Base-by-base conservation (phyloP, 2,888 invertebrate species). In the Spicauda simplicius region DNA sequence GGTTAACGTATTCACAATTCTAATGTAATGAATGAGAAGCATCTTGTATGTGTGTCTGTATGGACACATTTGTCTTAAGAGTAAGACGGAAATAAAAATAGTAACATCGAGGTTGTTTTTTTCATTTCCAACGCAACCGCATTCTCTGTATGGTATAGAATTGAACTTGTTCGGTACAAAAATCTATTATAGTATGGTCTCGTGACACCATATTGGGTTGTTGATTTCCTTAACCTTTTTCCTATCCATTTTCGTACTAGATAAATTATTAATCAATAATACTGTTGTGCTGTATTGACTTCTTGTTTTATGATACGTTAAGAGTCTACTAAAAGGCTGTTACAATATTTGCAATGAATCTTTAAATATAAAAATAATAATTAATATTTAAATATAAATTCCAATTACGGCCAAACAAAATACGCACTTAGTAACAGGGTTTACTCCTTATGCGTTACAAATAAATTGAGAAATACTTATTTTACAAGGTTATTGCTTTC, bases 1-100 rank as follows among this genome's bases (percentile, higher is more conserved):
- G 86, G 81, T 82, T 85, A 83, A 85, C 76, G 79, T 86, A 83
- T 81, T 83, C 80, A 81, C 80, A 78, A 79, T 83, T 82, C 80
- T 80, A 81, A 82, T 86, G 84, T 87, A 85, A 84, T 84, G 81
- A 85, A 84, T 84, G 81, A 82, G 74, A 80, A 84, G 86, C 90
- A 88, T 89, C 85, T 81, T 86, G 88, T 89, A 86, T 88, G 90
- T 88, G 90, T 89, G 88, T 82, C 84, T 83, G 82, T 85, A 81
- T 82, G 83, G 85, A 86, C 87, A 88, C 87, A 81, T 70, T 82
- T 88, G 88, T 91, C 88, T 86, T 87, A 85, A 83, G 76, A 76
- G 72, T 86, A 86, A 89, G 90, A 86, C 84, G 84, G 83, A 86
- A 91, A 90, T 90, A 90, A 90, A 90, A 90, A 88, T 89, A 92